Base-by-base conservation (phyloP, 1,140 invertebrate genomes). In the Anastrepha ludens region DNA sequence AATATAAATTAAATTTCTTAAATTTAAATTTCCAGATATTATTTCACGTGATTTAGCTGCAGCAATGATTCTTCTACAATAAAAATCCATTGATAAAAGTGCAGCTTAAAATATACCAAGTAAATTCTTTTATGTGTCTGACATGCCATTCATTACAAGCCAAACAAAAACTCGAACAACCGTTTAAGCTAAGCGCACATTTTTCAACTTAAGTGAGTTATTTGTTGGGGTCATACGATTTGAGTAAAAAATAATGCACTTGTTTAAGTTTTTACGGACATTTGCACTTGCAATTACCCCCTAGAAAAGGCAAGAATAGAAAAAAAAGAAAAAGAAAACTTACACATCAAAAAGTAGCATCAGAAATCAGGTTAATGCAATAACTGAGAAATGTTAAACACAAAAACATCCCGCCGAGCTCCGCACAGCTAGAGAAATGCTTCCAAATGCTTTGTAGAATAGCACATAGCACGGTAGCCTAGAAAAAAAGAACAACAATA, bases 281-380 rank as follows among this genome's bases (percentile, higher is more conserved):
- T 29, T 9, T 41, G 7, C 47, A 50, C 9, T 15, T 55, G 47
- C 50, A 81, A 74, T 74, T 74, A 74, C 41, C 41, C 74, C 50
- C 50, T 50, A 58, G 50, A n/a, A 81, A 20, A 81, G 15, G n/a
- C 9, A 55, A 81, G 47, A 81, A 55, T 29, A 55, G 11, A n/a
- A 20, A 67, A 39, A 20, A 62, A 62, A 39, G 6, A 9, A 67
- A 67, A 29, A 29, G 29, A 39, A 81, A 20, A 55, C 29, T 29
- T 29, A 29, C 29, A 62, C 13, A 62, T n/a, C 29, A 15, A n/a
- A 15, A 62, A 62, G 4, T n/a, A 81, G 55, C n/a, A 41, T 2
- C 47, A 29, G 47, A 81, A 81, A 81, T 81, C 74, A 81, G 74
- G 74, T 55, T 81, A 81, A 81, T 81, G 50, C 74, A 81, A 81